Evolutionary conservation across 2,113 vertebrate genomes (phyloP), one percentile per base, ranked within the genome.

Genomic region (Gadus macrocephalus): DNA sequence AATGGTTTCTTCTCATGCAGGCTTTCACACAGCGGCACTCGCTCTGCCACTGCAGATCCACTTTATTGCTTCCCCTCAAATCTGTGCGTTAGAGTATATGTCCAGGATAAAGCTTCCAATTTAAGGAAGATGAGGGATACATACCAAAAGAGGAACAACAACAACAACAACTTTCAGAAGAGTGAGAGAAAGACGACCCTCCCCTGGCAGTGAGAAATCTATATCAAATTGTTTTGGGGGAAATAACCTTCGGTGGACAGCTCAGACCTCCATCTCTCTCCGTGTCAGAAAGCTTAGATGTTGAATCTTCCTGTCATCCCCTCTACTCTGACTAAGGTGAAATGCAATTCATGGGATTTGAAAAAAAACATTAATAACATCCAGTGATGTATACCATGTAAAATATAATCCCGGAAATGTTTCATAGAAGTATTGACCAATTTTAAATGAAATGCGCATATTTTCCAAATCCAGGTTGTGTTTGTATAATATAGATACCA

Each of bases 1-100:
- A 88, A 90, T 88, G 83, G 87, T 81, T 80, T 89, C 81, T 87
- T 84, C 87, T 82, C 78, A 85, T 84, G 83, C 82, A 84, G 81
- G 62, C 53, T 38, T 56, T 28, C 42, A 28, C 69, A 38, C 69
- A 38, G 70, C 68, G 61, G 20, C 76, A 66, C 76, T 81, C 76
- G 71, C 79, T 14, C 42, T 64, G 85, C 78, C 78, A 74, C 82
- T 81, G 81, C 71, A 85, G 79, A 84, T 85, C 82, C 77, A 76
- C 80, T 66, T 27, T 81, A 87, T 76, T 76, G 62, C 79, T 49
- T 49, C 75, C 76, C 71, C 78, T 79, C 68, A 85, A 80, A 88
- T 77, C 76, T 72, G 59, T 62, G 62, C 61, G 72, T 77, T 69
- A 1, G 58, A 72, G 65, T 72, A 53, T 75, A 77, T 76, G 71